phyloP scores from a whole-genome alignment of 53 echinoderm and acorn worm species.

The Holothuria scabra region DNA sequence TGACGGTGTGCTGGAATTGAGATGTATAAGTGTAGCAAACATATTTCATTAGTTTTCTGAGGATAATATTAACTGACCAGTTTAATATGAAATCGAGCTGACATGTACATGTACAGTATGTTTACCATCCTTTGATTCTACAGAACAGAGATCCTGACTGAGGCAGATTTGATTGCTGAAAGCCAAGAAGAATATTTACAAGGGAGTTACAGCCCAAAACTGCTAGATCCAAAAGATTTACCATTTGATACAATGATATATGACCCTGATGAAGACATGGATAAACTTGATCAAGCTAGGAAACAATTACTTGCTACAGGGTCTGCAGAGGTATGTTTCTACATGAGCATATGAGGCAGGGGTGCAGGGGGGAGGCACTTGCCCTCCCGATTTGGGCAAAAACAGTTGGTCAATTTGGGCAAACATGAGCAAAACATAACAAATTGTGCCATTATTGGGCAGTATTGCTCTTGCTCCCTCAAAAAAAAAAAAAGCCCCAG shows the following conservation, averaged over 20 bases:
- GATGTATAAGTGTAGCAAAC: no score
- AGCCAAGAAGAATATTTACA: conserved; percentile 77
- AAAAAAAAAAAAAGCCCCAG: no score
- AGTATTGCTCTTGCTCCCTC: no score
- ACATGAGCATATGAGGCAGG: no score
- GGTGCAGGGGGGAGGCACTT: no score
- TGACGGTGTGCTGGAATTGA: no score
- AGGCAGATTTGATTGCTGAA: conserved; percentile 82
- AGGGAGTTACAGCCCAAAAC: conserved; percentile 83
- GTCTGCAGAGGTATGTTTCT: conserved; percentile 70
- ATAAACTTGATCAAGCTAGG: conserved; percentile 70
- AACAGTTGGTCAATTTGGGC: no score
- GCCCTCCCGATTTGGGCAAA: no score
- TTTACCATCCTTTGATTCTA: neutral
- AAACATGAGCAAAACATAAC: no score
- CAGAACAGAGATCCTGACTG: conserved; percentile 62
- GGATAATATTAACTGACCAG: no score
- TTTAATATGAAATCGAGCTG: neutral
- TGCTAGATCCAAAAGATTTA: conserved; percentile 66
- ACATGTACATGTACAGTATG: neutral
- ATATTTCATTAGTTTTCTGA: no score
- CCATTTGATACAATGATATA: conserved; percentile 80
- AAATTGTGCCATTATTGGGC: no score
- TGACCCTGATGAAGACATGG: conserved; percentile 86
- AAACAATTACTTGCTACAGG: conserved; percentile 83